Base-by-base conservation (phyloP, 2,797 vertebrate species). In the Loris lydekkerianus region DNA sequence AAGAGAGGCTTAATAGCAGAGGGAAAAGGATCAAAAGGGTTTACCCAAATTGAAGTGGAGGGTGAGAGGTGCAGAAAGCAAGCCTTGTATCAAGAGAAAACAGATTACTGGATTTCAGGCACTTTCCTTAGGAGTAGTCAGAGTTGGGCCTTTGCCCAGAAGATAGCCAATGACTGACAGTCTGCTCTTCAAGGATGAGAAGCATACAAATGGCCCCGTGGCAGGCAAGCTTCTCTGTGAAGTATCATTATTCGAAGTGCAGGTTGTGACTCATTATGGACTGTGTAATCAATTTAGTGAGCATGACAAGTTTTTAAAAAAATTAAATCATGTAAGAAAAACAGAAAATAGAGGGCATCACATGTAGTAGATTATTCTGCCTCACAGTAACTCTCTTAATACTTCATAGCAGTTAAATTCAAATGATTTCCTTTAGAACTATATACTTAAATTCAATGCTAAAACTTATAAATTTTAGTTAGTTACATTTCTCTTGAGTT, bases 391-490 rank as follows among this genome's bases (percentile, higher is more conserved):
- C 40, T 61, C 11, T 70, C 58, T 82, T 81, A 91, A 4, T 85
- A 81, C 70, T 94, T 88, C 82, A 95, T 17, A 76, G 34, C 95
- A 92, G 56, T 86, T 83, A 89, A 93, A 96, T 77, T 93, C 18
- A 78, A 86, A 89, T 89, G 63, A 94, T 78, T 89, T 96, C 61
- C 92, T 93, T 96, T 7, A 37, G 49, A 23, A 60, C 83, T 89
- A 93, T 31, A 85, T 58, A 89, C 40, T 89, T 75, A 73, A 94
- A 92, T 76, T 94, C n/a, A 88, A 80, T 78, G 83, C 60, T 60
- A 90, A 92, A 94, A 91, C 23, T 43, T 93, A 86, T 37, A 77
- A 87, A 88, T 82, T 95, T 87, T 93, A 96, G 31, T 89, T 93
- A 95, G n/a, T 89, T 96, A 82, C 87, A 31, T 63, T 92, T 95